Conservation (phyloP, 2,797 vertebrate species). For the Eospalax fontanierii region DNA sequence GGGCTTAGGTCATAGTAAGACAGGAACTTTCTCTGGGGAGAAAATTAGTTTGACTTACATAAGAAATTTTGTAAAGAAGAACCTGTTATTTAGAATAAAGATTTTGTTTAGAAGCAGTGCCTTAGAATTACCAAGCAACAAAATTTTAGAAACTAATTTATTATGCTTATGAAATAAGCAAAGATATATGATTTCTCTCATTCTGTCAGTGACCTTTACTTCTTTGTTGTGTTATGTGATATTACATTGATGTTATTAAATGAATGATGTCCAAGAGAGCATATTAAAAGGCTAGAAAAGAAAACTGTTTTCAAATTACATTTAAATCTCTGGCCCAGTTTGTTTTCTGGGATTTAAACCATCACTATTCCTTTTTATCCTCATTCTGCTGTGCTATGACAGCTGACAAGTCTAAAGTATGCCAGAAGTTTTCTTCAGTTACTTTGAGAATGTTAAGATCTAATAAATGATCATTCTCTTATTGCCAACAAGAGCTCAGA, state of each 20-base stretch:
- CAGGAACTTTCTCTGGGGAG: slow-evolving; percentile 30
- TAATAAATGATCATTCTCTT: not conserved
- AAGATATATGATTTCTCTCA: not conserved
- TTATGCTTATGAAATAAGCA: slow-evolving; percentile 40
- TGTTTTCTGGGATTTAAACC: slow-evolving; percentile 24
- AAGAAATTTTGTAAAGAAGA: slow-evolving; percentile 53
- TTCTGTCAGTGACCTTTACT: not conserved
- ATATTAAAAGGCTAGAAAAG: slow-evolving; percentile 6
- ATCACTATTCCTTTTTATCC: not conserved
- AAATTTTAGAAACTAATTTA: not conserved
- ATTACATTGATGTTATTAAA: slow-evolving; percentile 18
- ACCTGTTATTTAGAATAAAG: slow-evolving; percentile 52
- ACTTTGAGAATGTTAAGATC: slow-evolving; percentile 3
- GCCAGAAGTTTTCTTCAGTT: not conserved
- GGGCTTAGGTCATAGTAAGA: not conserved
- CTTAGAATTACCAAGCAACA: slow-evolving; percentile 59
- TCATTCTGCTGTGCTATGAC: not conserved
- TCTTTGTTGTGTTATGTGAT: slow-evolving; percentile 17
- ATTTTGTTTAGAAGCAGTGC: slow-evolving; percentile 39
- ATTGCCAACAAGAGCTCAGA: not conserved
- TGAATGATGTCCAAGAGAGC: not conserved
- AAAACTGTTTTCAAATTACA: slow-evolving; percentile 61
- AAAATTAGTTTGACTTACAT: slow-evolving; percentile 71
- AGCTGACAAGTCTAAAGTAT: not conserved
- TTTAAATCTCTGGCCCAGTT: not conserved